These are phyloP conservation scores for Himantopus leucocephalus DNA, from an alignment of 2,113 vertebrate genomes.

Conservation along the genomic window DNA sequence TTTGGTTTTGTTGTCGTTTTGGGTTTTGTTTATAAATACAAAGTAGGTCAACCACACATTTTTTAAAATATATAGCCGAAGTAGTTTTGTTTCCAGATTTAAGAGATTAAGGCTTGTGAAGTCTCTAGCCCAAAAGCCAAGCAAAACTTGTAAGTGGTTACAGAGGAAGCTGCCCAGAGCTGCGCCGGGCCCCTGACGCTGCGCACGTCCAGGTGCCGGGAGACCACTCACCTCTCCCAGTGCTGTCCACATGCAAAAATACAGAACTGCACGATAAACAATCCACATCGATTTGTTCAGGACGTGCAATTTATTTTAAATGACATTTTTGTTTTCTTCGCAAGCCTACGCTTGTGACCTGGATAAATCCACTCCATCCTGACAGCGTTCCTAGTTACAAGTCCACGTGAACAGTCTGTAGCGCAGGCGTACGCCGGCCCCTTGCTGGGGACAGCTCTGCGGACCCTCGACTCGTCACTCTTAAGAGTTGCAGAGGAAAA, in stretches of 20 bases:
- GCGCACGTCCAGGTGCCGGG: no score
- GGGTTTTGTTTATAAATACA: not conserved
- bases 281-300: not conserved
- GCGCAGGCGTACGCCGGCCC: not conserved
- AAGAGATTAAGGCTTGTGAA: not conserved
- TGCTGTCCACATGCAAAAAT: not conserved
- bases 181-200: accelerated
- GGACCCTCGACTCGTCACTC: not conserved
- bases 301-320: constrained; percentile 16
- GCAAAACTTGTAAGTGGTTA: not conserved
- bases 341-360: not conserved
- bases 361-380: not conserved
- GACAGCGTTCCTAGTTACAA: not conserved
- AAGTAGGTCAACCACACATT: not conserved
- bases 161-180: not conserved
- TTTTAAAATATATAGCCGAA: not conserved
- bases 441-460: not conserved
- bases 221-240: not conserved
- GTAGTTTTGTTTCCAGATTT: not conserved
- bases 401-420: not conserved
- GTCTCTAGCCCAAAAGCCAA: not conserved
- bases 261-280: not conserved
- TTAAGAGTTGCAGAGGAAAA: not conserved
- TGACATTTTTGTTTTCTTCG: constrained; percentile 5
- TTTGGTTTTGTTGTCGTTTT: not conserved